phyloP scores from a whole-genome alignment of 2,888 invertebrate genomes.

The Meteorus cinctellus region DNA sequence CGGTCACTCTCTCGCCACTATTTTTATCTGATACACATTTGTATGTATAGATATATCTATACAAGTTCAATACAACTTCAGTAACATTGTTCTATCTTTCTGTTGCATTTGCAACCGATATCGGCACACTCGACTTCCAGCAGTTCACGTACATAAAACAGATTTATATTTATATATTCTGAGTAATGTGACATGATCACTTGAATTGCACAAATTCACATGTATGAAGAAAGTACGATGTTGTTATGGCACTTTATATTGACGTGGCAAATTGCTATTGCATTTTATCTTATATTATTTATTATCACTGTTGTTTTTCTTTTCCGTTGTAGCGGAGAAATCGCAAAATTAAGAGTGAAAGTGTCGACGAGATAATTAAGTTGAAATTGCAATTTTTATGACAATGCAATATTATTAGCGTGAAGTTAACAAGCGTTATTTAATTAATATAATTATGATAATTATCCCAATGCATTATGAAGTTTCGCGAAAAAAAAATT shows the following conservation, averaged over 20 bases:
- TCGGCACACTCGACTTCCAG: not conserved
- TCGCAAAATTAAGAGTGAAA: conserved; percentile 31
- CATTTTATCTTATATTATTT: not conserved
- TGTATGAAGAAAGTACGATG: not conserved
- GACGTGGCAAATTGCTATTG: not conserved
- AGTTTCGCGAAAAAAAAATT: not conserved
- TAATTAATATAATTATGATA: conserved; percentile 1
- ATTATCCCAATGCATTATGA: not conserved
- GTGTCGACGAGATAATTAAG: conserved; percentile 21
- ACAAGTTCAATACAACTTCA: not conserved
- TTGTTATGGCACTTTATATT: not conserved
- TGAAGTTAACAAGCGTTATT: conserved; percentile 16
- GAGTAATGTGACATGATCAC: not conserved
- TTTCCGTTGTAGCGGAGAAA: conserved; percentile 14
- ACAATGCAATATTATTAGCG: conserved; percentile 7
- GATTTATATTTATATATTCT: not conserved
- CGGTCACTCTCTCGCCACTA: conserved; percentile 9
- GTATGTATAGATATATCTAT: conserved; percentile 2
- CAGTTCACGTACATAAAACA: not conserved
- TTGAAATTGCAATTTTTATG: conserved; percentile 18
- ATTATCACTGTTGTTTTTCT: not conserved
- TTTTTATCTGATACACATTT: not conserved
- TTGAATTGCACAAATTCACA: not conserved
- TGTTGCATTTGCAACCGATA: not conserved
- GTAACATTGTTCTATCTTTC: not conserved